Evolutionary conservation across 2,113 vertebrate genomes (phyloP).

Genomic region (Chaetodon trifascialis): DNA sequence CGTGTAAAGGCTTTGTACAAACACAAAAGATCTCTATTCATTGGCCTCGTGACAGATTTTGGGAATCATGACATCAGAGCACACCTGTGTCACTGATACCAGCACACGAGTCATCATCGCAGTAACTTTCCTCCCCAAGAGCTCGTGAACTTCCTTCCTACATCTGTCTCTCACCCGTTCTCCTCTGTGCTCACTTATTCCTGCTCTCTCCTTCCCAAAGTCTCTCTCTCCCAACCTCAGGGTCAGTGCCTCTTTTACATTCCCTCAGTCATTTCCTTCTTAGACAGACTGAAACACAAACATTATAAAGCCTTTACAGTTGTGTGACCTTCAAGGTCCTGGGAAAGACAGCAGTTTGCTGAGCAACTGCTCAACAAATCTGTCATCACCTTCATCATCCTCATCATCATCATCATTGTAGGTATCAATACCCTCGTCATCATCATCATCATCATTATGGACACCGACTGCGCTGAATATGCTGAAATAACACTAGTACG

Average conservation of each 20-base stretch:
- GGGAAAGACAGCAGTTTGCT: conserved; percentile 66
- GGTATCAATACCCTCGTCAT: not conserved
- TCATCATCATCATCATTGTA: conserved; percentile 19
- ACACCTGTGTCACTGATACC: conserved; percentile 63
- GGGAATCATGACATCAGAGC: conserved; percentile 48
- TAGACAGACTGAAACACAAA: conserved; percentile 74
- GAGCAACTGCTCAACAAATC: conserved; percentile 64
- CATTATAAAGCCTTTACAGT: conserved; percentile 68
- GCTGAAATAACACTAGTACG: conserved; percentile 21
- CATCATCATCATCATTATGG: conserved; percentile 24
- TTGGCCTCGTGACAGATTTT: not conserved
- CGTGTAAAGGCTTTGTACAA: not conserved
- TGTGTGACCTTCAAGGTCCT: conserved; percentile 76
- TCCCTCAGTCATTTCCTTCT: conserved; percentile 76
- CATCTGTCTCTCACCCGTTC: conserved; percentile 40
- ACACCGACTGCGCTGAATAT: conserved; percentile 14
- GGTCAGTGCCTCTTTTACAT: conserved; percentile 71
- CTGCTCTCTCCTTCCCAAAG: conserved; percentile 8
- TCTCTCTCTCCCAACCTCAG: conserved; percentile 37
- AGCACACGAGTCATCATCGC: conserved; percentile 43
- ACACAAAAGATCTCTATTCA: not conserved
- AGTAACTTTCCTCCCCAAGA: conserved; percentile 76
- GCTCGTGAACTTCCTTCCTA: conserved; percentile 75
- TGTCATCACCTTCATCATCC: conserved; percentile 61
- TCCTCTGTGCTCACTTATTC: conserved; percentile 37